A percentile compares a stretch with the other conserved stretches of the same genome.
These are phyloP conservation scores for Luidia sarsii DNA, from an alignment of 53 echinoderm and acorn worm species.

Conservation along the genomic window DNA sequence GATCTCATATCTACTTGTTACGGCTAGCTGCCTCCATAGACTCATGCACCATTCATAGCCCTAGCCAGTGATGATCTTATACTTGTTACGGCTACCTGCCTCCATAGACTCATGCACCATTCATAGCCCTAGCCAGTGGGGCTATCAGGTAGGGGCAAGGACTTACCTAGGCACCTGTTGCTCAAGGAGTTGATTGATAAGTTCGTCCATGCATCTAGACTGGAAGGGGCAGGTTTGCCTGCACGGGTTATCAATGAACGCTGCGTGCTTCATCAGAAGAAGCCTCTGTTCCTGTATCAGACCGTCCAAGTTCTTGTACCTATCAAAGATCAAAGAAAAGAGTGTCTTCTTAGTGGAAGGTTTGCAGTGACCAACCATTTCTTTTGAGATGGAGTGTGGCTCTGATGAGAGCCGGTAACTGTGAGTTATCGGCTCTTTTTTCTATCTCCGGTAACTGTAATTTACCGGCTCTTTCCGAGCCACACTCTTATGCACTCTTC, in stretches of 20 bases:
- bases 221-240: slow-evolving; percentile 72
- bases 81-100: background rate
- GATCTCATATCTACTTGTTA: too few relatives aligned
- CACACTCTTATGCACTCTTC: too few relatives aligned
- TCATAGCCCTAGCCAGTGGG: too few relatives aligned
- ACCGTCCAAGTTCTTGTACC: slow-evolving; percentile 75
- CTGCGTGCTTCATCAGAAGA: slow-evolving; percentile 75
- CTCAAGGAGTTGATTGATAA: slow-evolving; percentile 67
- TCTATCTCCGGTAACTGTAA: too few relatives aligned
- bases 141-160: too few relatives aligned
- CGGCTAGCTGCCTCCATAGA: too few relatives aligned
- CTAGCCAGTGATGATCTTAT: too few relatives aligned
- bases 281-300: slow-evolving; percentile 64
- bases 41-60: too few relatives aligned
- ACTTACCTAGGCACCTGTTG: slow-evolving; percentile 64
- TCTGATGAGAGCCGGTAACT: too few relatives aligned
- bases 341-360: background rate
- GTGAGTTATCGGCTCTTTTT: too few relatives aligned
- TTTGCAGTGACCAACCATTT: background rate
- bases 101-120: background rate
- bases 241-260: slow-evolving; percentile 82
- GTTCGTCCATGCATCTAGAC: slow-evolving; percentile 83
- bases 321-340: slow-evolving; percentile 13
- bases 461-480: too few relatives aligned
- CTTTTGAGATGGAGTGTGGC: too few relatives aligned